Evolutionary conservation across 1,140 invertebrate genomes (phyloP).

Genomic region (Drosophila prosaltans): DNA sequence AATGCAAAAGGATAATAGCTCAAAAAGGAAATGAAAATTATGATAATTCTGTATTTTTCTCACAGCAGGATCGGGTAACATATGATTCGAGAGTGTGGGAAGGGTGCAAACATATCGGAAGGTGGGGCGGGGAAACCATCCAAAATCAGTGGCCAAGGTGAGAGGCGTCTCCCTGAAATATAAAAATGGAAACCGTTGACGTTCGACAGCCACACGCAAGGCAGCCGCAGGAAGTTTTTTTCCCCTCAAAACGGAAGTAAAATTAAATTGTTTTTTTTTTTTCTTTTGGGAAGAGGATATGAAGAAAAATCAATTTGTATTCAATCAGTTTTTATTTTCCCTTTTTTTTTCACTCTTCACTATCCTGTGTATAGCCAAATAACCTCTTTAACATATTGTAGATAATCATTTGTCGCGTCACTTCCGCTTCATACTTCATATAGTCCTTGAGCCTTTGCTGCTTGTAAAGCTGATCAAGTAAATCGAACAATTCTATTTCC

Average conservation of each 20-base stretch:
- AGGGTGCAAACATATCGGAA: slow-evolving; percentile 28
- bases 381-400: slow-evolving; percentile 77
- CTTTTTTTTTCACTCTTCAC: slow-evolving; percentile 14
- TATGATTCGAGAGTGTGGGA: slow-evolving; percentile 73
- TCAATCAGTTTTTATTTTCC: slow-evolving; percentile 23
- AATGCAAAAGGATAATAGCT: slow-evolving; percentile 76
- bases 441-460: slow-evolving; percentile 72
- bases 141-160: slow-evolving; percentile 5
- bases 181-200: slow-evolving; percentile 31
- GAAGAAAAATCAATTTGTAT: slow-evolving; percentile 60
- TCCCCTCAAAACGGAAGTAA: slow-evolving; percentile 46
- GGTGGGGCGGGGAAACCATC: not conserved
- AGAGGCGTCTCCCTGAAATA: slow-evolving; percentile 30
- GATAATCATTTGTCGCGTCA: slow-evolving; percentile 78
- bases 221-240: slow-evolving; percentile 64
- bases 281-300: slow-evolving; percentile 15
- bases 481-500: slow-evolving; percentile 70
- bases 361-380: slow-evolving; percentile 67
- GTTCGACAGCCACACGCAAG: slow-evolving; percentile 77
- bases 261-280: slow-evolving; percentile 41
- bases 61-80: slow-evolving; percentile 76
- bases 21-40: slow-evolving; percentile 80
- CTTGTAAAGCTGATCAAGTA: slow-evolving; percentile 67
- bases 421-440: slow-evolving; percentile 77
- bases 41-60: slow-evolving; percentile 74